Evolutionary conservation across 2,797 vertebrate genomes (phyloP).

Genomic region (Lutjanus argentimaculatus): DNA sequence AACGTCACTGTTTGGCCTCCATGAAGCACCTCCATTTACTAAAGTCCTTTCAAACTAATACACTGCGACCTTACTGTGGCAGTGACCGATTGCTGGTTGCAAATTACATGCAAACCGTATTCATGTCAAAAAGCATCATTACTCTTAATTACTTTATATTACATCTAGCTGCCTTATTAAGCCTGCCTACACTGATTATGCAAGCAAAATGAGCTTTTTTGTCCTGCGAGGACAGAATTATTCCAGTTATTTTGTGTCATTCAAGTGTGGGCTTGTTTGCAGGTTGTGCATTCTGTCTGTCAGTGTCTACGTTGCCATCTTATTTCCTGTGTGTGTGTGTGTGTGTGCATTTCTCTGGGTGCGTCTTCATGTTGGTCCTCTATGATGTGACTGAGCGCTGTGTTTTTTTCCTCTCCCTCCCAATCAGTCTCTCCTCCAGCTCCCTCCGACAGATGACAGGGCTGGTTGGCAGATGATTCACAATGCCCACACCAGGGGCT

Average conservation of each 20-base stretch:
- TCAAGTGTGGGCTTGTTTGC: slow-evolving; percentile 19
- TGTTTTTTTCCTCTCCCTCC: slow-evolving; percentile 10
- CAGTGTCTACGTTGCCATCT: slow-evolving; percentile 3
- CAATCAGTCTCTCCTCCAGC: slow-evolving; percentile 26
- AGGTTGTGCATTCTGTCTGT: neutral
- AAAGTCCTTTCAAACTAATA: slow-evolving; percentile 10
- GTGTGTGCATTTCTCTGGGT: neutral
- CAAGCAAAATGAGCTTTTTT: slow-evolving; percentile 85
- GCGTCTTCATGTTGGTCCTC: slow-evolving; percentile 8
- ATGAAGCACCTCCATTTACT: neutral
- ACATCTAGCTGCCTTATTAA: slow-evolving; percentile 56
- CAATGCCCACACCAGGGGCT: slow-evolving; percentile 23
- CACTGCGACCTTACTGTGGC: slow-evolving; percentile 81
- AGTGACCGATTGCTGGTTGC: slow-evolving; percentile 88
- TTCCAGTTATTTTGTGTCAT: slow-evolving; percentile 18
- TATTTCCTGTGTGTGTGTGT: slow-evolving; percentile 5
- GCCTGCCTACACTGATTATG: slow-evolving; percentile 79
- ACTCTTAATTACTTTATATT: slow-evolving; percentile 89
- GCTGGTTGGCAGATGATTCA: slow-evolving; percentile 46
- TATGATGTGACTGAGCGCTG: slow-evolving; percentile 11
- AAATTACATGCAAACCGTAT: slow-evolving; percentile 86
- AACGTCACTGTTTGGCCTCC: neutral
- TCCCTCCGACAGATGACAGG: slow-evolving; percentile 58
- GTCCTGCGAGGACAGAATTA: neutral
- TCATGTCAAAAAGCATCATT: slow-evolving; percentile 90